Evolutionary conservation across 2,888 invertebrate species (phyloP), one percentile per base, ranked within the genome.

Genomic region (Thymelicus sylvestris): DNA sequence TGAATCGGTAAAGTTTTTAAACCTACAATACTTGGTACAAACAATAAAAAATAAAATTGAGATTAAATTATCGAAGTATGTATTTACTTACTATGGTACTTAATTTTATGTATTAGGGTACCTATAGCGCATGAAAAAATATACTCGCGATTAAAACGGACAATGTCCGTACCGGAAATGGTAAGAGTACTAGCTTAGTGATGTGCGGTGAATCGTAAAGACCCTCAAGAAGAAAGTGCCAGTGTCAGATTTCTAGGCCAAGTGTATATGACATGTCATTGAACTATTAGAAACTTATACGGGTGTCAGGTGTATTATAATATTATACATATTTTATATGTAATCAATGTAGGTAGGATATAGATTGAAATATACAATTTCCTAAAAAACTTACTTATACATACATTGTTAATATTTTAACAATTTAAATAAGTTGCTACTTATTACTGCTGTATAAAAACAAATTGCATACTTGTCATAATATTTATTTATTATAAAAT

Each of bases 221-320:
- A 81, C 81, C 85, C 83, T 83, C 84, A 84, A 83, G 86, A 91
- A 90, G 92, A 92, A 92, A 92, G 92, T 88, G 89, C 80, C 86
- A 84, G 90, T 86, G 82, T 86, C 85, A 83, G 77, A 88, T 91
- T 87, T 90, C 90, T 90, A 79, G 91, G 92, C 88, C 92, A 87
- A 85, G 82, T 85, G 86, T 85, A 85, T 87, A 85, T 87, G 86
- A 88, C 88, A 86, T 88, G 92, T 89, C 91, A 87, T 86, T 91
- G 92, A 92, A 91, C 92, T 84, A 72, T 77, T 82, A 80, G 84
- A 85, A 83, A 80, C 76, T 80, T 78, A 81, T 82, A 82, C 83
- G 78, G 80, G 83, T 84, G 85, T 83, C 88, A 89, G 84, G 88
- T 87, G 80, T 75, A 66, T 48, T 41, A 61, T 50, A 61, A 80